These are phyloP conservation scores for Enteromius viviparus DNA, from an alignment of 2,797 vertebrate species.

Conservation along the genomic window DNA sequence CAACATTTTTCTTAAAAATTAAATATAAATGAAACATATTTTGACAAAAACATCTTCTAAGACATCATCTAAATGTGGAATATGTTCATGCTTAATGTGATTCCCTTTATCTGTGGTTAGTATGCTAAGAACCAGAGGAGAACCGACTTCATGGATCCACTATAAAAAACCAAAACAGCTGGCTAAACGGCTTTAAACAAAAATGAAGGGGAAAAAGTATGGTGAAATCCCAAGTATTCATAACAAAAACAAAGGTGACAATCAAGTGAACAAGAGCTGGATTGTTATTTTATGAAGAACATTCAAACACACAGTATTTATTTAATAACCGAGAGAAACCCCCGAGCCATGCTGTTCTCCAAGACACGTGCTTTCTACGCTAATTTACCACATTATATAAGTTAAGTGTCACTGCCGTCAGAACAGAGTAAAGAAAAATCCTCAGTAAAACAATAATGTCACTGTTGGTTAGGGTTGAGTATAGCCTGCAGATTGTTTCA, in stretches of 20 bases:
- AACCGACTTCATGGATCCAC: too few relatives aligned
- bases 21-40: background rate
- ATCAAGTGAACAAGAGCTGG: background rate
- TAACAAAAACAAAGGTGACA: background rate
- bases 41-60: background rate
- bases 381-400: constrained; percentile 66
- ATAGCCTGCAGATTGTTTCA: constrained; percentile 52
- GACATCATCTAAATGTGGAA: background rate
- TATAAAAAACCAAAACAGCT: background rate
- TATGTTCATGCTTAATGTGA: background rate
- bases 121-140: background rate
- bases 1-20: background rate
- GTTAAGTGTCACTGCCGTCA: constrained; percentile 55
- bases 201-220: background rate
- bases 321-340: constrained; percentile 14
- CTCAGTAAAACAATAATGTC: constrained; percentile 58
- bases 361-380: constrained; percentile 65
- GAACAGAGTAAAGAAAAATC: constrained; percentile 45
- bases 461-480: constrained; percentile 56
- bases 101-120: background rate
- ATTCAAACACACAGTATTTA: constrained; percentile 19
- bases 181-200: background rate
- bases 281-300: background rate
- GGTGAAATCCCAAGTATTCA: background rate
- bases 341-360: constrained; percentile 12